Evolutionary conservation across 2,113 vertebrate species (phyloP).

Genomic region (Talpa occidentalis): DNA sequence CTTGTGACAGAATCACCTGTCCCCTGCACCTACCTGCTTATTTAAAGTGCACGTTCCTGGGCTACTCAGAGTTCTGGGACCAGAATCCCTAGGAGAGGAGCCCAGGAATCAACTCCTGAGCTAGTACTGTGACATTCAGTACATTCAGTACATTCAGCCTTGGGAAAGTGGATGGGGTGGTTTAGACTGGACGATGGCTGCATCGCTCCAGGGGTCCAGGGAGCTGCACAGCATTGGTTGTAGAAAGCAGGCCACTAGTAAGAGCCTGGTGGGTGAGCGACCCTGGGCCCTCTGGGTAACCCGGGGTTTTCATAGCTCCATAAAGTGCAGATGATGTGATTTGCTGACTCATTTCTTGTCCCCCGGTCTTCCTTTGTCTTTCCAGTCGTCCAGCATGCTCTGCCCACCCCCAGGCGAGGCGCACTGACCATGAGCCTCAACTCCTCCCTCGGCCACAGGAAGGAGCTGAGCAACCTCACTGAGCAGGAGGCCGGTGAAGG

Average conservation of each 20-base stretch:
- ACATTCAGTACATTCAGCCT: background rate
- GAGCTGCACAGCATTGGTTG: rapidly evolving
- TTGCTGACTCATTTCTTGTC: slow-evolving; percentile 49
- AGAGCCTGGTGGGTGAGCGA: background rate
- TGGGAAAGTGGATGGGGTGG: background rate
- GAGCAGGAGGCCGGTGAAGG: slow-evolving; percentile 50
- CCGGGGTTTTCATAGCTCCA: background rate
- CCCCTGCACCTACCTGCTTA: background rate
- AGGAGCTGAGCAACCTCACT: slow-evolving; percentile 86
- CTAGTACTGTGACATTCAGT: background rate
- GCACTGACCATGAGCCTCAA: slow-evolving; percentile 94
- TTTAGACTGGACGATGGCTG: background rate
- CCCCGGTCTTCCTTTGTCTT: background rate
- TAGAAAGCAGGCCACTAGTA: background rate
- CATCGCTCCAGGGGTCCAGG: background rate
- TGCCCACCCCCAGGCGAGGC: slow-evolving; percentile 71
- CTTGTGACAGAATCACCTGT: too few relatives aligned
- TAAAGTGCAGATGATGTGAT: rapidly evolving
- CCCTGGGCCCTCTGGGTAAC: background rate
- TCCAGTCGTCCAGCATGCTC: slow-evolving; percentile 85
- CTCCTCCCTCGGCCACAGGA: slow-evolving; percentile 88
- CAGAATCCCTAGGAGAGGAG: background rate
- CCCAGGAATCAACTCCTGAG: background rate
- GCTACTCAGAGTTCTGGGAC: background rate
- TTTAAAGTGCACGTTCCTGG: background rate